Base-by-base conservation (phyloP, 2,113 vertebrate genomes). In the Sturnira hondurensis region DNA sequence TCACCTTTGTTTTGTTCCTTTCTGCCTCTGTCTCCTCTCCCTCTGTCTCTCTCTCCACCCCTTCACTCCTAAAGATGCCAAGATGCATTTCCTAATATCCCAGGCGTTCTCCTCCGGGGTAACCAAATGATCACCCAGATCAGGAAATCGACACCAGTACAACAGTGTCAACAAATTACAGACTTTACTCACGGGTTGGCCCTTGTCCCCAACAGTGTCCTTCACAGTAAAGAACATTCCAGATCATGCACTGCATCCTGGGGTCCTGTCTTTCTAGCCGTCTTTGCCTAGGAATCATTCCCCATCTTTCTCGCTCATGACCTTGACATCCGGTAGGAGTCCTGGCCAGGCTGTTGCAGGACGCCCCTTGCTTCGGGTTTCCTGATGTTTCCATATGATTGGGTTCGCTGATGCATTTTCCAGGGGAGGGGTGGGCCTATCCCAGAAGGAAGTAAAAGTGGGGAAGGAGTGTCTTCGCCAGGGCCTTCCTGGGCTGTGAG, bases 201-300 rank as follows among this genome's bases (percentile, higher is more conserved):
- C 3, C 1, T 58, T 43, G 85, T 58, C 68, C 68, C 52, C 68
- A 24, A 4, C 54, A 8, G 70, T 1, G 3, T 56, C 31, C 86
- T 58, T 58, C 22, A n/a, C 12, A 19, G 56, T 28, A 13, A 13
- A 38, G 43, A 89, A 89, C 33, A 2, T 77, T 77, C 43, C 24
- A 1, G 43, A 22, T 50, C 56, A 15, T 1, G 0, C 22, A 31
- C 41, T 47, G 41, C 54, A 20, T 47, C 7, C 3, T 7, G 0
- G 33, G 4, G 43, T 36, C 15, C 41, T 47, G 33, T 20, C 56
- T 76, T 33, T 74, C 22, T 36, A 15, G 24, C 71, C 22, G 28
- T 4, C 33, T 38, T 20, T 50, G 38, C 73, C 56, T 33, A 65
- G 43, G 33, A 36, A 14, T 76, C 7, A 2, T n/a, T 63, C 43